phyloP scores from a whole-genome alignment of 2,888 invertebrate species.

The Cerastis leucographa region DNA sequence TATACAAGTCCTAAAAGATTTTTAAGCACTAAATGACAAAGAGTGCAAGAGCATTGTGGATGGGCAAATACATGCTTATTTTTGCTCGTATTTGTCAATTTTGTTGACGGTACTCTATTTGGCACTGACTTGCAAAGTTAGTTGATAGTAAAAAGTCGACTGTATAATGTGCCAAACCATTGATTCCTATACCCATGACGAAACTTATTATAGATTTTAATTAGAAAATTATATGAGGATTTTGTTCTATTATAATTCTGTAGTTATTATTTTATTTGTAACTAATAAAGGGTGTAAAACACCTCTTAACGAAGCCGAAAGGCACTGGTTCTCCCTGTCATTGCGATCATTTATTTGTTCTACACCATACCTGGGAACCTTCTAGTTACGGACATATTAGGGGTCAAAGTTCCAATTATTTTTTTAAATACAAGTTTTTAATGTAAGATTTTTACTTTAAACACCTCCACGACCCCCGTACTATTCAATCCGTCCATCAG shows the following conservation, averaged over 20 bases:
- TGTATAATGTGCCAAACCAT: slow-evolving; percentile 16
- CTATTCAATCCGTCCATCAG: too few species aligned
- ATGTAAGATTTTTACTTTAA: too few species aligned
- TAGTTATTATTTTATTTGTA: background rate
- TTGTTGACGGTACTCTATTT: slow-evolving; percentile 24
- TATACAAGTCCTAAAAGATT: background rate
- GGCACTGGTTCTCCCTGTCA: too few species aligned
- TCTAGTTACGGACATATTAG: too few species aligned
- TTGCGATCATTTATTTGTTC: too few species aligned
- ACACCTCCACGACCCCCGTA: too few species aligned
- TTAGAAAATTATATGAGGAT: slow-evolving; percentile 21
- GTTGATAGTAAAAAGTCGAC: slow-evolving; percentile 10
- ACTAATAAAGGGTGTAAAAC: too few species aligned
- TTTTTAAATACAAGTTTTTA: too few species aligned
- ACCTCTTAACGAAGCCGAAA: too few species aligned
- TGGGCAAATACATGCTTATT: background rate
- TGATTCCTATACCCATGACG: slow-evolving; percentile 23
- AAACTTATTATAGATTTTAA: slow-evolving; percentile 37
- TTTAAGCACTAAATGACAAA: background rate
- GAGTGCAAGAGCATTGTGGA: background rate
- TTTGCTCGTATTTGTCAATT: background rate
- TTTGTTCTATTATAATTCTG: background rate
- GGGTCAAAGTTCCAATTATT: too few species aligned
- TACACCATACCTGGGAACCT: too few species aligned
- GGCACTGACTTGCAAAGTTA: slow-evolving; percentile 34